Percentiles rank a stretch among this genome's conserved stretches.
Evolutionary conservation across 2,797 vertebrate genomes (phyloP).

Genomic region (Acipenser ruthenus): DNA sequence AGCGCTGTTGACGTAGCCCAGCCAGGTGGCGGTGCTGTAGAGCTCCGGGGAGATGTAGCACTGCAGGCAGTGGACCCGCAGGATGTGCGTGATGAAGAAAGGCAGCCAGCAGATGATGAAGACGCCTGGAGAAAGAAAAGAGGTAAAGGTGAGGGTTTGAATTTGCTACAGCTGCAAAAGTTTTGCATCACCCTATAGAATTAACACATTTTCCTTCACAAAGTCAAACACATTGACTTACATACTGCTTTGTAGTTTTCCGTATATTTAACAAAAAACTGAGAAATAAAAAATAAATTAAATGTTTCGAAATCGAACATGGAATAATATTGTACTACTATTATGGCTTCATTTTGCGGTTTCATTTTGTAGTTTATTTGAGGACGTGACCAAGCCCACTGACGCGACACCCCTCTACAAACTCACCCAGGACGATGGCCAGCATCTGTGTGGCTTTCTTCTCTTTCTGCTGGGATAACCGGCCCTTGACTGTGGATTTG

Average conservation of each 20-base stretch:
- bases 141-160: background rate
- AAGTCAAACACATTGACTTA: no score
- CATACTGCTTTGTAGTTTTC: no score
- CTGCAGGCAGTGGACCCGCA: conserved; percentile 61
- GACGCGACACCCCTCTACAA: no score
- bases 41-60: conserved; percentile 60
- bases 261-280: no score
- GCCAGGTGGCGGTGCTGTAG: conserved; percentile 62
- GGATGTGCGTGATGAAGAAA: conserved; percentile 65
- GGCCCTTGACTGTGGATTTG: conserved; percentile 32
- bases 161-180: background rate
- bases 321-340: no score
- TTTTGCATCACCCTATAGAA: no score
- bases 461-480: conserved; percentile 67
- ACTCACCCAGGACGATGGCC: conserved; percentile 63
- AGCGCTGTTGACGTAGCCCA: conserved; percentile 63
- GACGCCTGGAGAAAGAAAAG: conserved; percentile 43
- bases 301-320: background rate
- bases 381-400: no score
- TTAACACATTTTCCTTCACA: no score
- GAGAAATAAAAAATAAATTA: no score
- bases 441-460: conserved; percentile 67
- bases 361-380: no score
- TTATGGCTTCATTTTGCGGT: no score
- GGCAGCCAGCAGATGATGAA: conserved; percentile 74